Evolutionary conservation across 2,888 invertebrate genomes (phyloP).

Genomic region (Drosophila rubida): DNA sequence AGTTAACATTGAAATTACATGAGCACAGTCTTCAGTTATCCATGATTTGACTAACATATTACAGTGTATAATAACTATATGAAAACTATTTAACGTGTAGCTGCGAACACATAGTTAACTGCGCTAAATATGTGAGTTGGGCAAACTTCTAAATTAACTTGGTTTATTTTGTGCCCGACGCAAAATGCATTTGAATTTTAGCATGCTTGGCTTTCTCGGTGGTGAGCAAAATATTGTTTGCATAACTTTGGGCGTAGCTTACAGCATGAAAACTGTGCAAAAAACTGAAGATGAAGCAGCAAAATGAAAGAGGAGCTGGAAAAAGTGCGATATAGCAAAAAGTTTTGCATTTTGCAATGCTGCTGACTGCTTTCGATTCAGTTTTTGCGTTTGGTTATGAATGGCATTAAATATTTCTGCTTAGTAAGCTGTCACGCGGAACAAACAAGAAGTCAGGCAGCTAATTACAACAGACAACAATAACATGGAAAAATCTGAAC

Average conservation of each 20-base stretch:
- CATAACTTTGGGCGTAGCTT: slow-evolving; percentile 57
- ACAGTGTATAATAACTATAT: neutral
- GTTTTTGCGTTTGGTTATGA: slow-evolving; percentile 47
- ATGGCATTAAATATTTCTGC: slow-evolving; percentile 65
- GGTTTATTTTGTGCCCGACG: slow-evolving; percentile 2
- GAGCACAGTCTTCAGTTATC: too few species aligned
- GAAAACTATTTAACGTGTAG: neutral
- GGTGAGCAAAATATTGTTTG: slow-evolving; percentile 53
- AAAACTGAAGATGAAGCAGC: slow-evolving; percentile 3
- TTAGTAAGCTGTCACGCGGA: slow-evolving; percentile 45
- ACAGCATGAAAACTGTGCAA: slow-evolving; percentile 28
- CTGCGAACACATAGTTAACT: neutral
- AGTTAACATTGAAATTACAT: neutral
- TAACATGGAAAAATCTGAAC: slow-evolving; percentile 24
- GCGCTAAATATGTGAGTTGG: neutral
- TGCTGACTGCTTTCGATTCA: slow-evolving; percentile 47
- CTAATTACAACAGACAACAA: slow-evolving; percentile 58
- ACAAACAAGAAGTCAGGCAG: slow-evolving; percentile 17
- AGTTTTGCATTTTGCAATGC: slow-evolving; percentile 35
- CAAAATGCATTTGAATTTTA: slow-evolving; percentile 21
- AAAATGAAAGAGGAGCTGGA: slow-evolving; percentile 7
- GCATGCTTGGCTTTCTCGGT: slow-evolving; percentile 27
- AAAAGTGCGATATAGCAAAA: slow-evolving; percentile 9
- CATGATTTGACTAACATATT: neutral
- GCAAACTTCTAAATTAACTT: slow-evolving; percentile 14